Percentiles rank a stretch among this genome's conserved stretches.
Evolutionary conservation across 2,797 vertebrate genomes (phyloP).

Genomic region (Pipistrellus pygmaeus): DNA sequence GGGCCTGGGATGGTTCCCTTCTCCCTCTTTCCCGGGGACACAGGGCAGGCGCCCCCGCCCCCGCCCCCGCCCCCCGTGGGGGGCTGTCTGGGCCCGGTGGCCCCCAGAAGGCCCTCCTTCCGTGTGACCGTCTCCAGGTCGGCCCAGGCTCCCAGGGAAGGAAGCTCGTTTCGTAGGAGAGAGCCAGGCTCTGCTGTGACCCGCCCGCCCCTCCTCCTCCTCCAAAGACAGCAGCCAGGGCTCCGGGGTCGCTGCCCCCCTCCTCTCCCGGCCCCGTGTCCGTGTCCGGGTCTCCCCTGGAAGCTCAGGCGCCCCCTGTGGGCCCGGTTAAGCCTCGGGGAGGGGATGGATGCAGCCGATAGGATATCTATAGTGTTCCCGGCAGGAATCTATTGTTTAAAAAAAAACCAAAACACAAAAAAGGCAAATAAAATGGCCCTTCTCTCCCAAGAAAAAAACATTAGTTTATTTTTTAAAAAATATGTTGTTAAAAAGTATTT

Average conservation of each 20-base stretch:
- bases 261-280: too few species aligned
- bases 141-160: not conserved
- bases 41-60: not conserved
- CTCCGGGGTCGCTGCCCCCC: not conserved
- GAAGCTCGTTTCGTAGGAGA: not conserved
- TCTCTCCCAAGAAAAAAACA: slow-evolving; percentile 22
- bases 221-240: slow-evolving; percentile 51
- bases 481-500: too few species aligned
- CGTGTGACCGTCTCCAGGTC: not conserved
- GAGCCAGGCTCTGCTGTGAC: slow-evolving; percentile 51
- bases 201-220: not conserved
- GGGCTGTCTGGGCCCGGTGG: not conserved
- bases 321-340: not conserved
- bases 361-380: not conserved
- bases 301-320: not conserved
- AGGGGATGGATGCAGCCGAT: not conserved
- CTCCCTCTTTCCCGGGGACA: not conserved
- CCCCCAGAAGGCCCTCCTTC: not conserved
- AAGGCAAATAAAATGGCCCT: not conserved
- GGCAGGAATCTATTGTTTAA: not conserved
- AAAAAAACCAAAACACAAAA: not conserved
- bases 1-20: too few species aligned
- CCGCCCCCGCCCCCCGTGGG: not conserved
- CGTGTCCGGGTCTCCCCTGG: not conserved
- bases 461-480: not conserved